phyloP scores from a whole-genome alignment of 2,113 vertebrate genomes.

The Shinisaurus crocodilurus region DNA sequence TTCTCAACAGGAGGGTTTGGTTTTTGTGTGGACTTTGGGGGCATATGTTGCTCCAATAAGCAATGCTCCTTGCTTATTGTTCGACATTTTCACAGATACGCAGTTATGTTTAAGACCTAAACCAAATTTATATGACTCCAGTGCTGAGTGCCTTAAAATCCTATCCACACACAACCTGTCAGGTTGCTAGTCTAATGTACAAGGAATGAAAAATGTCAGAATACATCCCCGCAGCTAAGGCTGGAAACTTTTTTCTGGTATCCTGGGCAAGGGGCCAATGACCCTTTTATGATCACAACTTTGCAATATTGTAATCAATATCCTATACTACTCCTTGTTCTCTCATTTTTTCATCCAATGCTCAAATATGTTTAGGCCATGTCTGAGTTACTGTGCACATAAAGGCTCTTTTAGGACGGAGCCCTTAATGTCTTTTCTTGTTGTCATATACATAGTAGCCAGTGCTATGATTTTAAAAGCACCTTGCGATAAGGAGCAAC shows the following conservation, averaged over 20 bases:
- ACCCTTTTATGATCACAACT: neutral
- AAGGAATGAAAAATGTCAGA: neutral
- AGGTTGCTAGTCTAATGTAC: neutral
- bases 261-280: neutral
- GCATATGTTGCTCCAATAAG: neutral
- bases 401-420: neutral
- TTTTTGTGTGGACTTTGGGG: neutral
- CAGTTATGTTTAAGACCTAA: neutral
- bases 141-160: neutral
- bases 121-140: neutral
- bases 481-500: neutral
- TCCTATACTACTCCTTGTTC: neutral
- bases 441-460: neutral
- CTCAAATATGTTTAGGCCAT: neutral
- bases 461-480: neutral
- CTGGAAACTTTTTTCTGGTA: neutral
- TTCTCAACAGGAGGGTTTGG: neutral
- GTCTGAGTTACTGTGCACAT: neutral
- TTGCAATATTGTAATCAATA: neutral
- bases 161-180: neutral
- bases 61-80: neutral
- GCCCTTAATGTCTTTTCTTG: neutral
- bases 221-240: neutral
- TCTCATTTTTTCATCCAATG: neutral
- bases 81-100: neutral